Evolutionary conservation across 2,113 vertebrate genomes (phyloP).

Genomic region (Andinoacara biseriatus): DNA sequence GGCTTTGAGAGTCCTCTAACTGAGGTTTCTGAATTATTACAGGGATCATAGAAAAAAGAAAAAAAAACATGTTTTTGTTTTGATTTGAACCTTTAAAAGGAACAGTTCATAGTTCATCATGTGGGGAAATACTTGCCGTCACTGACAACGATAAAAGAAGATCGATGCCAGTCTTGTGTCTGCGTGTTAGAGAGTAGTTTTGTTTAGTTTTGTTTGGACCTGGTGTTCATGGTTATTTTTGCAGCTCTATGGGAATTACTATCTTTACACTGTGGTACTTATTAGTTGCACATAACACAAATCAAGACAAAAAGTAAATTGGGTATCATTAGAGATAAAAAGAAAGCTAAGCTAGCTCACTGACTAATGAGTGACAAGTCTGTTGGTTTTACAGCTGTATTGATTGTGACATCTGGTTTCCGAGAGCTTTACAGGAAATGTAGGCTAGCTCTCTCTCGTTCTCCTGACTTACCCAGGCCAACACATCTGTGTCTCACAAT

Average conservation of each 20-base stretch:
- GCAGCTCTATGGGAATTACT: not conserved
- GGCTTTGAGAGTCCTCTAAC: not conserved
- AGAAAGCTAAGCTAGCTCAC: not conserved
- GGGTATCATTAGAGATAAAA: not conserved
- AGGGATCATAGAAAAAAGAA: not conserved
- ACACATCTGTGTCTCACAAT: conserved; percentile 1
- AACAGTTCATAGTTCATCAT: conserved; percentile 1
- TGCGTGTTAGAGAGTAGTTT: not conserved
- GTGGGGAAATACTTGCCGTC: not conserved
- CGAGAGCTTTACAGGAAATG: not conserved
- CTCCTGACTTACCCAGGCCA: not conserved
- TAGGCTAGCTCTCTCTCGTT: not conserved
- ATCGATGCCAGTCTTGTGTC: not conserved
- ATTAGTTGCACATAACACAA: not conserved
- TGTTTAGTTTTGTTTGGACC: not conserved
- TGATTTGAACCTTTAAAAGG: not conserved
- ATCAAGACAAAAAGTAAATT: not conserved
- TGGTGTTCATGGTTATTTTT: not conserved
- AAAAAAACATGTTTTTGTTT: not conserved
- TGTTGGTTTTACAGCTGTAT: not conserved
- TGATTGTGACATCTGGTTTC: not conserved
- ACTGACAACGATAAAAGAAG: not conserved
- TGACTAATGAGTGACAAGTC: not conserved
- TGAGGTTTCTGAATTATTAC: not conserved
- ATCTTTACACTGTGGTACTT: not conserved